These are phyloP conservation scores for Eupithecia vulgata DNA, from an alignment of 2,888 invertebrate genomes.

Conservation along the genomic window DNA sequence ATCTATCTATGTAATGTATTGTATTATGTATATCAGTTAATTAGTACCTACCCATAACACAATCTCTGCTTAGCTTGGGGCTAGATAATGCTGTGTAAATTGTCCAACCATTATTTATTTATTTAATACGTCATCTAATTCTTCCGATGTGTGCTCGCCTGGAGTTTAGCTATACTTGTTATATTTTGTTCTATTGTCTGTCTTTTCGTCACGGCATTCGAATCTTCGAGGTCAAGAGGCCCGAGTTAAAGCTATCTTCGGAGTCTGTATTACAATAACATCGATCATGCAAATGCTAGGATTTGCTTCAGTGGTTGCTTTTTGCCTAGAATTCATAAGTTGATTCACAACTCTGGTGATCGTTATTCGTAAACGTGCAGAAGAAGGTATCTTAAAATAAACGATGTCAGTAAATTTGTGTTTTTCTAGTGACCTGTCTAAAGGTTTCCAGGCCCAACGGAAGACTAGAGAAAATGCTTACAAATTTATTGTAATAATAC, in stretches of 20 bases:
- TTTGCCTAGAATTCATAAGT: conserved; percentile 17
- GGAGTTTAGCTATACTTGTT: conserved; percentile 44
- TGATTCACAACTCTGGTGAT: background rate
- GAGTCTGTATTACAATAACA: conserved; percentile 46
- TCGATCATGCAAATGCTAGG: conserved; percentile 41
- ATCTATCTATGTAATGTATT: too few relatives aligned
- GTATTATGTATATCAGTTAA: too few relatives aligned
- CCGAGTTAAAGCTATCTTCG: conserved; percentile 51
- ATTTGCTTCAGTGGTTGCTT: conserved; percentile 32
- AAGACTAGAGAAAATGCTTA: too few relatives aligned
- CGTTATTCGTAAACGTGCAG: background rate
- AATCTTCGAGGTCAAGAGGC: conserved; percentile 64
- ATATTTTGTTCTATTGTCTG: conserved; percentile 56
- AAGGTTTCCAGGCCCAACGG: too few relatives aligned
- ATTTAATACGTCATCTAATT: conserved; percentile 52
- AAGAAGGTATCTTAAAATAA: background rate
- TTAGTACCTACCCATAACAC: too few relatives aligned
- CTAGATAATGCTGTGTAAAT: too few relatives aligned
- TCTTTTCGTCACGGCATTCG: conserved; percentile 64
- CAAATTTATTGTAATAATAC: too few relatives aligned
- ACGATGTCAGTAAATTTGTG: background rate
- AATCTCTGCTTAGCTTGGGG: too few relatives aligned
- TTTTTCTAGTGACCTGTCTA: too few relatives aligned
- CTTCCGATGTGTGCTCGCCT: conserved; percentile 47
- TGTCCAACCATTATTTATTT: too few relatives aligned